Conservation (phyloP, 2,113 vertebrate species). For the Misgurnus mizolepis region DNA sequence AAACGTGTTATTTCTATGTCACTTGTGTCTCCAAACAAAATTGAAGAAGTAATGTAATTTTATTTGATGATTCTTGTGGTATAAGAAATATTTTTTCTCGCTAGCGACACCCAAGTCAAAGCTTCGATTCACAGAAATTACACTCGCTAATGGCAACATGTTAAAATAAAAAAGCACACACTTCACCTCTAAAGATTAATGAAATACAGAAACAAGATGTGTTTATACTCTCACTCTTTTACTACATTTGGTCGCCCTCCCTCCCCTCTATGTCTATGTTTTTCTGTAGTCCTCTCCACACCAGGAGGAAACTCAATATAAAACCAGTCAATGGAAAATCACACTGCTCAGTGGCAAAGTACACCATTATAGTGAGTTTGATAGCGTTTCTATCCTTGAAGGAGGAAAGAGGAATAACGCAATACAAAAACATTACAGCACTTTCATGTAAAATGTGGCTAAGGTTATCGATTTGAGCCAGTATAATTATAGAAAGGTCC, state of each 20-base stretch:
- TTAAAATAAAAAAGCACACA: no score
- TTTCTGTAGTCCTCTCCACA: slow-evolving; percentile 16
- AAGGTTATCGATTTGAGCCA: background rate
- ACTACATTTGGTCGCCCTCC: background rate
- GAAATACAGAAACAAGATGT: background rate
- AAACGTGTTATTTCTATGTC: no score
- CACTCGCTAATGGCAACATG: no score
- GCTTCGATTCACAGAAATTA: no score
- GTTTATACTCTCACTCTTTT: background rate
- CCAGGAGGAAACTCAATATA: slow-evolving; percentile 56
- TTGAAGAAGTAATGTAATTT: no score
- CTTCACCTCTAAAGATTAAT: no score
- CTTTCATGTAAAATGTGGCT: background rate
- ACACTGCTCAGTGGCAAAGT: slow-evolving; percentile 61
- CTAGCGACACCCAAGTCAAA: no score
- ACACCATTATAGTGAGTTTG: slow-evolving; percentile 63
- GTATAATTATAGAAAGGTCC: background rate
- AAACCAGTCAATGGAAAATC: slow-evolving; percentile 67
- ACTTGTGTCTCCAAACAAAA: no score
- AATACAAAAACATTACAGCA: background rate
- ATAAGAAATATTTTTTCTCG: no score
- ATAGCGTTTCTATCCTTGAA: slow-evolving; percentile 50
- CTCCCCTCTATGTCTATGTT: background rate
- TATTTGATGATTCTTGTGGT: no score
- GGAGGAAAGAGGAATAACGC: slow-evolving; percentile 49